These are phyloP conservation scores for Thereuonema tuberculata DNA, from an alignment of 1,140 invertebrate genomes.

Conservation along the genomic window DNA sequence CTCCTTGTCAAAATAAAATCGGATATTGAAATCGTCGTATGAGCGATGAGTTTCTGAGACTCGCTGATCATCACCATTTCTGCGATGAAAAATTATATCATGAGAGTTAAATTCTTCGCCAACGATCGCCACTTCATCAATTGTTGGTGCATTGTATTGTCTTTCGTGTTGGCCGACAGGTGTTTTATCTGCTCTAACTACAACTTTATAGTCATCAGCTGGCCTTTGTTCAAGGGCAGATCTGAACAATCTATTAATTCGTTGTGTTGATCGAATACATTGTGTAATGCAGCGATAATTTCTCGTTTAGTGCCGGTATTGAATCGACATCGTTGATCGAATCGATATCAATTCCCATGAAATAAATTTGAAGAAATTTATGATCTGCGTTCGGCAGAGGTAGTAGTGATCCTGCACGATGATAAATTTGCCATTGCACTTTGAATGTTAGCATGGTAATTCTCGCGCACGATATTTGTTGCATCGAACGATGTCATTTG, in stretches of 20 bases:
- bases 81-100: slow-evolving; percentile 23
- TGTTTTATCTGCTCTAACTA: too few species aligned
- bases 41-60: slow-evolving; percentile 32
- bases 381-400: too few species aligned
- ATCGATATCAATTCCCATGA: slow-evolving; percentile 6
- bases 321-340: slow-evolving; percentile 18
- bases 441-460: slow-evolving; percentile 15
- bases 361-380: too few species aligned
- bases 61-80: slow-evolving; percentile 20
- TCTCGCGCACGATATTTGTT: too few species aligned
- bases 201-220: slow-evolving; percentile 12
- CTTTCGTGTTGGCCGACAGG: too few species aligned
- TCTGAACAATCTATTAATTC: slow-evolving; percentile 13
- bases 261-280: slow-evolving; percentile 11
- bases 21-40: slow-evolving; percentile 38
- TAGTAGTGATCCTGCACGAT: slow-evolving; percentile 14
- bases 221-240: slow-evolving; percentile 15
- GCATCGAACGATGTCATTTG: too few species aligned
- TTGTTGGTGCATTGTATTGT: too few species aligned
- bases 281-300: slow-evolving; percentile 4
- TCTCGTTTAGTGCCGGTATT: too few species aligned
- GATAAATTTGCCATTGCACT: too few species aligned
- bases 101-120: slow-evolving; percentile 27
- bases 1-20: slow-evolving; percentile 34
- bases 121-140: slow-evolving; percentile 32